Conservation (phyloP, 2,888 invertebrate species). For the Hermaeophaga mercurialis region DNA sequence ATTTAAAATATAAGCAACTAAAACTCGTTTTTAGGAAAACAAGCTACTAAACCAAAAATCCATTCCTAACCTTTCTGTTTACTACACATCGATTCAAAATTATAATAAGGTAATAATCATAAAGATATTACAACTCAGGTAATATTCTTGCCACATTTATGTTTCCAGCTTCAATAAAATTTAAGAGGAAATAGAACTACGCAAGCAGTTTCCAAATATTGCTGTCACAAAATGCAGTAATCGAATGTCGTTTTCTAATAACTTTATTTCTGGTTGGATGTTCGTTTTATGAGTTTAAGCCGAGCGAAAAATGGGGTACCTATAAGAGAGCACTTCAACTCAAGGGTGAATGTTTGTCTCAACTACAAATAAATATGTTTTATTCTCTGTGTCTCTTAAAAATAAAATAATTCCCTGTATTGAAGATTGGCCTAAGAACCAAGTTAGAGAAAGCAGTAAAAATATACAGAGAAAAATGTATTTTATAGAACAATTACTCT, state of each 20-base stretch:
- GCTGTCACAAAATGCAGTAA: constrained; percentile 15
- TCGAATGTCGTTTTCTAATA: constrained; percentile 14
- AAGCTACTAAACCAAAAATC: no score
- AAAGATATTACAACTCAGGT: neutral
- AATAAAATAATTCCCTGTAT: no score
- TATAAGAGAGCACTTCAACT: neutral
- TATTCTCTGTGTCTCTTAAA: no score
- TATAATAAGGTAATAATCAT: neutral
- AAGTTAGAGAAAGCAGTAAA: no score
- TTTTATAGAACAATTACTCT: no score
- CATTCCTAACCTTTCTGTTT: no score
- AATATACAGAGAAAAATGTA: no score
- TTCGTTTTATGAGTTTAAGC: neutral
- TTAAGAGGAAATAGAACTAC: constrained; percentile 15
- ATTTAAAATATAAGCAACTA: no score
- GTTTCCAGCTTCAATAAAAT: constrained; percentile 10
- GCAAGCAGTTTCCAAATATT: constrained; percentile 19
- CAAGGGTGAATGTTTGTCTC: no score
- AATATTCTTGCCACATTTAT: constrained; percentile 10
- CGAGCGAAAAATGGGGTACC: neutral
- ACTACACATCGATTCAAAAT: neutral
- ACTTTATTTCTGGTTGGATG: constrained; percentile 11
- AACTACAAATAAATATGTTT: no score
- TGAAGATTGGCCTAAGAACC: no score
- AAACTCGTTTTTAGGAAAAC: no score